Base-by-base conservation (phyloP, 2,888 invertebrate species). In the Anticlea derivata region DNA sequence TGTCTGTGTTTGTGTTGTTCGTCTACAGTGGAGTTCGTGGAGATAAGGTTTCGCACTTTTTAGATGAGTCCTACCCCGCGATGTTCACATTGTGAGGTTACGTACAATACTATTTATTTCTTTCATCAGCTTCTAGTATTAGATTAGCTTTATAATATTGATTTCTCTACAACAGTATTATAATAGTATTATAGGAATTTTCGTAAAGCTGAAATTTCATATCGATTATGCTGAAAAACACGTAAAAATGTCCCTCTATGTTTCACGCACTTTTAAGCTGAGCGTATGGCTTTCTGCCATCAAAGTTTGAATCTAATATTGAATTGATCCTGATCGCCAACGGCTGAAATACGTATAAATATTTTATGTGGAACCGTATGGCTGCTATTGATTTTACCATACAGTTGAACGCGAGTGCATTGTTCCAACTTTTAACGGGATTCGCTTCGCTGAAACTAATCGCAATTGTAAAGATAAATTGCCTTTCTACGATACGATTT, bases 331-430 rank as follows among this genome's bases (percentile, higher is more conserved):
- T 50, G 50, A 50, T 56, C 53, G 46, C 60, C 46, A 53, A 40
- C 44, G 58, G 58, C 58, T 61, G 51, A 60, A 60, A 50, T 54
- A 35, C 53, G 49, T 62, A 61, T 78, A 59, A 72, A 75, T 76
- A 69, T 46, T 74, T 76, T 62, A 75, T 79, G 66, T 61, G 56
- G 40, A 57, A 68, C 56, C 68, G 68, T 65, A 67, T 50, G 61
- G 57, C 63, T 45, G 50, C 61, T 84, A 85, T 84, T 78, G 82
- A 84, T 84, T 81, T 75, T 75, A 61, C 66, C 60, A 68, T 62
- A 34, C 66, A 62, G 44, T 55, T 61, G 59, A 61, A 64, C 55
- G 57, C 4, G 58, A 64, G 61, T 70, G 65, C 70, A 68, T 56
- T 58, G 58, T 58, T 61, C 62, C 26, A 31, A 40, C 5, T 39